Evolutionary conservation across 2,888 invertebrate genomes (phyloP), one percentile per base, ranked within the genome.

Genomic region (Lumbricus terrestris): DNA sequence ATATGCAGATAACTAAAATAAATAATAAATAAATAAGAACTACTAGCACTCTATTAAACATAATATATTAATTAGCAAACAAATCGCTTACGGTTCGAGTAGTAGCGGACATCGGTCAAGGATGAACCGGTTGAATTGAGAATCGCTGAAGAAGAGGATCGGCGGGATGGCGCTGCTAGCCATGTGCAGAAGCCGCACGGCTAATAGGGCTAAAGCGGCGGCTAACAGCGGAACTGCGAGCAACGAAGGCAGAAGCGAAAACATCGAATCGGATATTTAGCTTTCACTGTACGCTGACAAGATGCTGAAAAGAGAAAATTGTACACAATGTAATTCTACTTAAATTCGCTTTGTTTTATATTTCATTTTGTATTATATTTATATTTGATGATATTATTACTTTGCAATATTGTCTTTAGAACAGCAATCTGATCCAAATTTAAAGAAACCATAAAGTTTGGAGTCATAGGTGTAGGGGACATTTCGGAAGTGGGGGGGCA

Each of bases 101-200:
- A 94, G 92, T 33, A 93, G 93, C 1, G 93, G 93, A 91, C 94
- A 94, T 5, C 92, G 82, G 8, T 92, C 90, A 38, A 94, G 90
- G 2, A 94, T 91, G 16, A 92, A 91, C 35, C 89, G 38, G 88
- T 90, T 91, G 85, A 91, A 93, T 29, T 91, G 90, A 16, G 92
- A 91, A 33, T 92, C 91, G 88, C 92, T 93, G 91, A 92, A 93
- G 90, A 91, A 92, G 18, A 94, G 92, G 38, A 90, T 91, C 18
- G 94, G 94, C n/a, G 92, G 88, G 23, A 92, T 90, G 38, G 94
- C 91, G 3, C 91, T 89, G 82, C 93, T 93, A 82, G 93, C 92
- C 82, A 94, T 90, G 83, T 94, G 93, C 6, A 94, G 92, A 11
- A 94, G 91, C 20, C 93, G 92, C 4, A 69, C 29, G 69, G 69